Evolutionary conservation across 1,140 invertebrate species (phyloP), one percentile per base, ranked within the genome.

Genomic region (Calosoma granatense): DNA sequence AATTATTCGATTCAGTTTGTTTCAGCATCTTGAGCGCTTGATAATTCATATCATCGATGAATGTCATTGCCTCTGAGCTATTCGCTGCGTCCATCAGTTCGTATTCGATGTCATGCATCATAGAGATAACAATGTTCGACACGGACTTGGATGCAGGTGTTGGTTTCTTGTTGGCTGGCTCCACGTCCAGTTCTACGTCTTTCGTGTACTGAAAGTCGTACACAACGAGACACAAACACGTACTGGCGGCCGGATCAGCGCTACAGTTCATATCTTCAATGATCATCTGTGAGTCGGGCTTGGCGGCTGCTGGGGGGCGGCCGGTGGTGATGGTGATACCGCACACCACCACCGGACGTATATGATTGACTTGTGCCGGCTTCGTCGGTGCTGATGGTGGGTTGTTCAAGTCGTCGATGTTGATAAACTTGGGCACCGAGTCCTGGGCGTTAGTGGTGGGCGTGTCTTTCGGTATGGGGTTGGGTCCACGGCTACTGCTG

Each of bases 201-300:
- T 63, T 63, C 20, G 51, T 77, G 60, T 80, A 78, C 64, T 77
- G 70, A 65, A 81, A 80, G 64, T 81, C 79, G 58, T 79, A 81
- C 0, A 81, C 63, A 1, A 81, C 76, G 20, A 81, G 66, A 66
- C 79, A 80, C 54, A 78, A 68, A 54, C 70, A 70, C 22, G 53
- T 69, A 9, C 67, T 59, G 9, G 51, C 9, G 11, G 19, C 51
- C 17, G 3, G 19, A 21, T 30, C 11, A 19, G 20, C 21, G 2
- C 11, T 56, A n/a, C 14, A 22, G 14, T 56, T 59, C 14, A 63
- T 56, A 17, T 52, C 59, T 26, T 65, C 60, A 56, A 64, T 62
- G 51, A 62, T 61, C 41, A 47, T 47, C 15, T 9, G 41, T 17
- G 41, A 47, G 22, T 39, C n/a, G 23, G 47, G 22, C 47, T 51